These are phyloP conservation scores for Gymnocheta viridis DNA, from an alignment of 2,888 invertebrate species.

Conservation along the genomic window DNA sequence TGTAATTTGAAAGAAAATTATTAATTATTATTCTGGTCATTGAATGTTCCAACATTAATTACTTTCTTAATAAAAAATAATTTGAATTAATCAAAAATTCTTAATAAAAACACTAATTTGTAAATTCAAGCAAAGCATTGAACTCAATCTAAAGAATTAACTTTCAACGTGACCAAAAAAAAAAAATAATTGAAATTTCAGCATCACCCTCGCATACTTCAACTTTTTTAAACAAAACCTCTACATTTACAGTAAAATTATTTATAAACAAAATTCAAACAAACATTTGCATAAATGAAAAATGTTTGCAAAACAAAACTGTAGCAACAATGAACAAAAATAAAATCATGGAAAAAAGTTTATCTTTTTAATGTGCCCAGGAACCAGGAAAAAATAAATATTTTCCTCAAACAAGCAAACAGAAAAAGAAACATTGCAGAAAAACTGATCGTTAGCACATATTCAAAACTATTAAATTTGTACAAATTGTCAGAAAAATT, in stretches of 20 bases:
- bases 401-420: background rate
- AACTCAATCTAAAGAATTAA: too few species aligned
- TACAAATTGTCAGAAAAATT: slow-evolving; percentile 48
- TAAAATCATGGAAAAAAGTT: slow-evolving; percentile 62
- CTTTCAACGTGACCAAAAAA: too few species aligned
- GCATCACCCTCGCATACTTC: background rate
- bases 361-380: slow-evolving; percentile 47
- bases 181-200: background rate
- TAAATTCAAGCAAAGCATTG: too few species aligned
- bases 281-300: slow-evolving; percentile 32
- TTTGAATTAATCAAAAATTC: too few species aligned
- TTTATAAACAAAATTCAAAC: slow-evolving; percentile 28
- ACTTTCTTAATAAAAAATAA: too few species aligned
- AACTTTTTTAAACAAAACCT: background rate
- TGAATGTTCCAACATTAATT: too few species aligned
- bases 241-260: slow-evolving; percentile 1
- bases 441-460: slow-evolving; percentile 66
- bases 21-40: too few species aligned
- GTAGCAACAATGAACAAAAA: background rate
- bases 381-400: slow-evolving; percentile 18
- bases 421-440: background rate
- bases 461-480: slow-evolving; percentile 60
- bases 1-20: too few species aligned
- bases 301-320: slow-evolving; percentile 23
- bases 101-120: too few species aligned